A percentile compares a stretch with the other conserved stretches of the same genome.
Evolutionary conservation across 2,113 vertebrate genomes (phyloP).

Genomic region (Synchiropus splendidus): DNA sequence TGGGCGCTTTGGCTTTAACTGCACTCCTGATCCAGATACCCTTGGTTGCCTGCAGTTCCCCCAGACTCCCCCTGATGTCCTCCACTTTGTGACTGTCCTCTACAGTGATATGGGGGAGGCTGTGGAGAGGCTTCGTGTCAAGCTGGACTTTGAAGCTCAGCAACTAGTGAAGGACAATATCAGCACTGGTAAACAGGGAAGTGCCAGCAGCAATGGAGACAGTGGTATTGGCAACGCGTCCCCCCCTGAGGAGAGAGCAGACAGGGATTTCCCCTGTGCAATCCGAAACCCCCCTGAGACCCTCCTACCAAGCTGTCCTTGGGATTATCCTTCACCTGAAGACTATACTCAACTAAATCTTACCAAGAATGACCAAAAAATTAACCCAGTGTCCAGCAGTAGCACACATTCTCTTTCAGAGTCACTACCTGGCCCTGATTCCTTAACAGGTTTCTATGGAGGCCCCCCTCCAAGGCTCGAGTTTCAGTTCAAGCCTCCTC

Average conservation of each 20-base stretch:
- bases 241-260: conserved; percentile 77
- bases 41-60: conserved; percentile 88
- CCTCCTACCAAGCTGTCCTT: conserved; percentile 67
- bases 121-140: conserved; percentile 79
- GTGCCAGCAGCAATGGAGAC: conserved; percentile 86
- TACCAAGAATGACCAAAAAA: conserved; percentile 44
- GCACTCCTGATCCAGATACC: conserved; percentile 83
- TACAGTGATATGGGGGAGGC: conserved; percentile 86
- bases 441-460: conserved; percentile 49
- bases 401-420: conserved; percentile 56
- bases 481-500: conserved; percentile 65
- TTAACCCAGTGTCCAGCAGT: conserved; percentile 26
- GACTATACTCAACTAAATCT: conserved; percentile 57
- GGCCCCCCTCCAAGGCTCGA: conserved; percentile 70
- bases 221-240: conserved; percentile 86
- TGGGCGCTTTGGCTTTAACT: conserved; percentile 79
- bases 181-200: conserved; percentile 58
- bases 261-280: conserved; percentile 77
- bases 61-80: conserved; percentile 76
- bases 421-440: conserved; percentile 55
- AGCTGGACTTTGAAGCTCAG: conserved; percentile 77
- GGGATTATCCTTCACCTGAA: conserved; percentile 68
- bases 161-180: conserved; percentile 69
- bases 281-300: conserved; percentile 64
- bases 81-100: conserved; percentile 87